Conservation (phyloP, 2,113 vertebrate genomes). For the Martes martes region DNA sequence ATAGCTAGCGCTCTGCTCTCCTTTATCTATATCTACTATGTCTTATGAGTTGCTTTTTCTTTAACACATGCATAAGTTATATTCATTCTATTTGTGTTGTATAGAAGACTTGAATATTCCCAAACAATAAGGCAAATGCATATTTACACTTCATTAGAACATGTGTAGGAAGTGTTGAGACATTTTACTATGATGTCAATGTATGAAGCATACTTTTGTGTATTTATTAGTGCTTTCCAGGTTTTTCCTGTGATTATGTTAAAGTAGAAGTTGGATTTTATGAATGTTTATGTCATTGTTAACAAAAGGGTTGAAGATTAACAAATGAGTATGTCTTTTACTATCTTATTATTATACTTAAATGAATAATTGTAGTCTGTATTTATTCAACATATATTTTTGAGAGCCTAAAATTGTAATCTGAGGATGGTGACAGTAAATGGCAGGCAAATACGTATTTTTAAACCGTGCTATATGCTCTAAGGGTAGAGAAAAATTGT, state of each 20-base stretch:
- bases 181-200: background rate
- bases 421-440: background rate
- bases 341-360: background rate
- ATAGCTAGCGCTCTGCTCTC: background rate
- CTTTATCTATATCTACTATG: background rate
- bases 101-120: background rate
- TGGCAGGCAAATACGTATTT: background rate
- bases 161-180: background rate
- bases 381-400: background rate
- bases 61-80: background rate
- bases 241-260: background rate
- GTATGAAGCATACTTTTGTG: background rate
- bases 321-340: background rate
- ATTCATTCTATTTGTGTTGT: background rate
- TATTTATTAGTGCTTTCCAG: background rate
- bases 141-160: background rate
- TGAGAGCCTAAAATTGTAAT: background rate
- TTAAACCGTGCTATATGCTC: background rate
- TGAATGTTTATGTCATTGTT: background rate
- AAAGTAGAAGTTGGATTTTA: background rate
- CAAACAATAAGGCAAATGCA: background rate
- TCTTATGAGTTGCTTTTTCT: background rate
- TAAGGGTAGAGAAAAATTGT: background rate
- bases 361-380: background rate
- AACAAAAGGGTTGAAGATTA: background rate